These are phyloP conservation scores for Acronicta alni DNA, from an alignment of 2,888 invertebrate genomes.

Conservation along the genomic window DNA sequence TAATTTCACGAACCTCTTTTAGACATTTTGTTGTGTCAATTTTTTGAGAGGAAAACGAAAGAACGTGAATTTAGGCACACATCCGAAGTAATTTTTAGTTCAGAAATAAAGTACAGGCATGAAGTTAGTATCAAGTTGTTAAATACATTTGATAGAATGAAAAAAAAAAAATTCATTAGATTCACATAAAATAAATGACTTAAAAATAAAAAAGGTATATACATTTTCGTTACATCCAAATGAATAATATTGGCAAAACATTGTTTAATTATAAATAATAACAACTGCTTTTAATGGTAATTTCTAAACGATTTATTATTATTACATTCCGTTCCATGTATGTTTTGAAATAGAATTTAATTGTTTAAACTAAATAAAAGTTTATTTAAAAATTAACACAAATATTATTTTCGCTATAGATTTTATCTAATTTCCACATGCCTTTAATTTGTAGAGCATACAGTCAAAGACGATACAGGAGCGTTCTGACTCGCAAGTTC, in stretches of 20 bases:
- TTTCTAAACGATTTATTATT: slow-evolving; percentile 29
- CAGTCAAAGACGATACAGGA: too few relatives aligned
- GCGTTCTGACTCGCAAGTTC: too few relatives aligned
- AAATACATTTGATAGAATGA: too few relatives aligned
- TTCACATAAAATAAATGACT: too few relatives aligned
- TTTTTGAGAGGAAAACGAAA: slow-evolving; percentile 83
- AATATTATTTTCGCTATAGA: too few relatives aligned
- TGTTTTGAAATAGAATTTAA: too few relatives aligned
- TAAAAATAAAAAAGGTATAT: too few relatives aligned
- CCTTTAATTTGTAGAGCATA: too few relatives aligned
- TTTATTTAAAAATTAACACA: neutral
- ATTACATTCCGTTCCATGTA: slow-evolving; percentile 23
- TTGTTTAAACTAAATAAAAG: too few relatives aligned
- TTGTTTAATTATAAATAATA: too few relatives aligned
- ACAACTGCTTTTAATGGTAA: neutral
- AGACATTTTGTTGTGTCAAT: slow-evolving; percentile 91
- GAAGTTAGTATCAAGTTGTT: slow-evolving; percentile 58
- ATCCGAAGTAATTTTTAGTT: slow-evolving; percentile 54
- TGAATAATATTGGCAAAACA: neutral
- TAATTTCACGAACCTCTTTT: slow-evolving; percentile 90
- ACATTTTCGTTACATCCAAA: neutral
- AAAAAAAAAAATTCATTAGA: too few relatives aligned
- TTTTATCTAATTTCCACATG: too few relatives aligned
- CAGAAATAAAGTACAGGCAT: slow-evolving; percentile 42
- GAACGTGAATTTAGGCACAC: slow-evolving; percentile 71